phyloP scores from a whole-genome alignment of 2,113 vertebrate genomes.

The Protomyctophum bolini region DNA sequence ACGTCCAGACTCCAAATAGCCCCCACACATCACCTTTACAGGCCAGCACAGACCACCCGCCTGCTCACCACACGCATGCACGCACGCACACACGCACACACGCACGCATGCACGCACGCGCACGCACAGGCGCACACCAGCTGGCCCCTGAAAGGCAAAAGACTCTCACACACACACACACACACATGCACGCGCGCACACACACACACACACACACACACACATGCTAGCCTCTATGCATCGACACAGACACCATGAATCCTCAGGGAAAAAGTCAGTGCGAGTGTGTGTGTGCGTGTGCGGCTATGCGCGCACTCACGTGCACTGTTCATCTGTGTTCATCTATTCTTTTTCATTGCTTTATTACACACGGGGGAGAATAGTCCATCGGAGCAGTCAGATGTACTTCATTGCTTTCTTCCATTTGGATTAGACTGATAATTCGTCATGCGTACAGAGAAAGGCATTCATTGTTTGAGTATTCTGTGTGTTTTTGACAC shows the following conservation, averaged over 20 bases:
- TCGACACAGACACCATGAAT: slow-evolving; percentile 39
- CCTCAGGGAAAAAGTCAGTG: slow-evolving; percentile 48
- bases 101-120: slow-evolving; percentile 5
- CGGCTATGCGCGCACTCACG: background rate
- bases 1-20: slow-evolving; percentile 64
- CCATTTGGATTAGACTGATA: background rate
- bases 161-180: background rate
- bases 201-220: slow-evolving; percentile 9
- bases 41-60: slow-evolving; percentile 50
- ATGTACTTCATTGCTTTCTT: background rate
- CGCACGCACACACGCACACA: slow-evolving; percentile 20
- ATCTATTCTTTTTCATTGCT: slow-evolving; percentile 19
- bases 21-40: slow-evolving; percentile 70
- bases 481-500: background rate
- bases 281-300: background rate
- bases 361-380: slow-evolving; percentile 16
- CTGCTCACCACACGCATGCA: slow-evolving; percentile 38
- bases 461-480: background rate
- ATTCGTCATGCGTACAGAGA: background rate
- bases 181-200: slow-evolving; percentile 12
- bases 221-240: slow-evolving; percentile 23
- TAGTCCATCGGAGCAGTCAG: background rate
- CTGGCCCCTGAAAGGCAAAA: slow-evolving; percentile 22
- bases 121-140: slow-evolving; percentile 35
- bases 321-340: background rate